These are phyloP conservation scores for Idaea straminata DNA, from an alignment of 2,888 invertebrate genomes.

Conservation along the genomic window DNA sequence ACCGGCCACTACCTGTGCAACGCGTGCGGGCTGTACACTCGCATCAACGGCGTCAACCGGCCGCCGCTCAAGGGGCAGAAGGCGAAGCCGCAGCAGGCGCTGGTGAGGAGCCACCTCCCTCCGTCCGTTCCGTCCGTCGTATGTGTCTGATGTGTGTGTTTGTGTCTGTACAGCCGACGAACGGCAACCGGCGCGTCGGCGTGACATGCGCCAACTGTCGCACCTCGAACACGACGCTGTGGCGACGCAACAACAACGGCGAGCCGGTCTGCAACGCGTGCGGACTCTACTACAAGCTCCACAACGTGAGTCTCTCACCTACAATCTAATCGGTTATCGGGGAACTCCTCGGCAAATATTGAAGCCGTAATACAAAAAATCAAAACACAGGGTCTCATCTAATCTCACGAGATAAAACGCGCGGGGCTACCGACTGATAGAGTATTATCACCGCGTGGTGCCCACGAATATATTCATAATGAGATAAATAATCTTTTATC, in stretches of 20 bases:
- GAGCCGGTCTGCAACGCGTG: slow-evolving; percentile 99
- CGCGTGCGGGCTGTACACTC: slow-evolving; percentile 97
- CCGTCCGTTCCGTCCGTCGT: background rate
- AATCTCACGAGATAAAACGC: slow-evolving; percentile 77
- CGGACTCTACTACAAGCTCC: slow-evolving; percentile 95
- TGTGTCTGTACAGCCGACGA: slow-evolving; percentile 61
- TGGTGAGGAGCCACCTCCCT: slow-evolving; percentile 39
- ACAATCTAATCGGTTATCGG: slow-evolving; percentile 76
- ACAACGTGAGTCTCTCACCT: slow-evolving; percentile 80
- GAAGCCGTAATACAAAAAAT: slow-evolving; percentile 69
- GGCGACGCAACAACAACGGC: slow-evolving; percentile 96
- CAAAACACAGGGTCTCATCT: slow-evolving; percentile 79
- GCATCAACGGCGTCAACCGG: slow-evolving; percentile 86
- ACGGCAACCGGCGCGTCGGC: slow-evolving; percentile 84
- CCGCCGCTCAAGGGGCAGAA: slow-evolving; percentile 84
- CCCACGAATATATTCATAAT: slow-evolving; percentile 78
- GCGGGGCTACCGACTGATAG: slow-evolving; percentile 79
- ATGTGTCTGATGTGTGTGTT: slow-evolving; percentile 11
- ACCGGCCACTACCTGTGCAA: slow-evolving; percentile 99
- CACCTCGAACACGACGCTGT: slow-evolving; percentile 95
- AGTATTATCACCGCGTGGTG: slow-evolving; percentile 71
- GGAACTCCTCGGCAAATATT: slow-evolving; percentile 80
- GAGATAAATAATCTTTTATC: slow-evolving; percentile 81
- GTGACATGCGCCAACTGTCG: slow-evolving; percentile 97
- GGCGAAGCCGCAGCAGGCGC: slow-evolving; percentile 82